Percentiles rank a stretch among this genome's conserved stretches.
Conservation (phyloP, 2,888 invertebrate species). For the Laothoe populi region DNA sequence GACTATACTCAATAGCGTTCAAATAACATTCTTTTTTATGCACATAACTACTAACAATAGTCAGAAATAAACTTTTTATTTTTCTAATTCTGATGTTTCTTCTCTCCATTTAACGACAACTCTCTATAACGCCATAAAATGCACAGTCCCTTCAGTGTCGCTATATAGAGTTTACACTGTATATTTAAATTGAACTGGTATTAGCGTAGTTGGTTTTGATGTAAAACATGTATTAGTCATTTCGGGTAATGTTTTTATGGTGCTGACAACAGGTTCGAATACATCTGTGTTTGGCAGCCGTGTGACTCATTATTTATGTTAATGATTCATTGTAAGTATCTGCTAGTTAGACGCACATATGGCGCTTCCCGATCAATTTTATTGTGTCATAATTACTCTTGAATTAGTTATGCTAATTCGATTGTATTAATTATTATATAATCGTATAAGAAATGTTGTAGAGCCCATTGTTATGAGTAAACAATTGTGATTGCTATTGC, state of each 20-base stretch:
- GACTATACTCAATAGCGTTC: no score
- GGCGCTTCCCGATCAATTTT: conserved; percentile 35
- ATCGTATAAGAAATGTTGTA: neutral
- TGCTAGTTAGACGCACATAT: conserved; percentile 42
- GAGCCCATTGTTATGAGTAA: conserved; percentile 11
- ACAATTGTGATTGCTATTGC: conserved; percentile 11
- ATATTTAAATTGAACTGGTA: conserved; percentile 39
- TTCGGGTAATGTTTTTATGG: conserved; percentile 48
- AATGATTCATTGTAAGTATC: conserved; percentile 58
- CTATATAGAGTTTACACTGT: no score
- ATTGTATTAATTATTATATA: conserved; percentile 24
- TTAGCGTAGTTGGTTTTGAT: conserved; percentile 47
- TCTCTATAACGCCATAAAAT: no score
- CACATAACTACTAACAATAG: no score
- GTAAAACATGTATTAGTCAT: conserved; percentile 52
- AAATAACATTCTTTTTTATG: no score
- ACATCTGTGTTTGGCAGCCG: conserved; percentile 62
- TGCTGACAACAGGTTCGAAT: conserved; percentile 48
- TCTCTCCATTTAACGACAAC: no score
- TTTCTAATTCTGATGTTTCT: no score
- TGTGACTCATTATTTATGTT: conserved; percentile 58
- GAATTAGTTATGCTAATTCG: conserved; percentile 50
- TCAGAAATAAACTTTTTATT: no score
- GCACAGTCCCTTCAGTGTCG: no score
- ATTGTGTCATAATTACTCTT: conserved; percentile 46